Conservation (phyloP, 2,797 vertebrate genomes). For the Morus bassanus region DNA sequence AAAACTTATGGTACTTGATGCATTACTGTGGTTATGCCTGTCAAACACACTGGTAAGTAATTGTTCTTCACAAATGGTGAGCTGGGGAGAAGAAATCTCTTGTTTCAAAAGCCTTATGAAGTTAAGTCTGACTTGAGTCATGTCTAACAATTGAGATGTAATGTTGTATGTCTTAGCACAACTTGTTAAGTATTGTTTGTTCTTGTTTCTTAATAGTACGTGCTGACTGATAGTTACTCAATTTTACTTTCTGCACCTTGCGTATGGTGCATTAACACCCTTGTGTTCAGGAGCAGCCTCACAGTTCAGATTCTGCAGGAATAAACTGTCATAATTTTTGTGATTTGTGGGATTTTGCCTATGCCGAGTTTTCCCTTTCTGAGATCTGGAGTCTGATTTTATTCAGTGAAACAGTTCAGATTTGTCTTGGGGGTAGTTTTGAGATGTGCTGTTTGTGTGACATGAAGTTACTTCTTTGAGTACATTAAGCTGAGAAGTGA, state of each 20-base stretch:
- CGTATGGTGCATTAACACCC: not conserved
- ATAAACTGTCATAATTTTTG: not conserved
- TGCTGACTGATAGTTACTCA: not conserved
- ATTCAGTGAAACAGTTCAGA: not conserved
- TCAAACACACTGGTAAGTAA: not conserved
- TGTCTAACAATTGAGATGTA: not conserved
- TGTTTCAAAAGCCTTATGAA: not conserved
- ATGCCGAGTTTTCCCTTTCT: not conserved
- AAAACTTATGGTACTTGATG: not conserved
- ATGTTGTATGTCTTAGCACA: not conserved
- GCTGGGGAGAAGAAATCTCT: not conserved
- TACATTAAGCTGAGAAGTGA: not conserved
- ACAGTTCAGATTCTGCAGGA: not conserved
- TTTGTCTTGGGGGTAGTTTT: not conserved
- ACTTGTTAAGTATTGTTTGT: not conserved
- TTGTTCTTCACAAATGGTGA: not conserved
- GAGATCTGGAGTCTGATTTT: not conserved
- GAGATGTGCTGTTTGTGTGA: not conserved
- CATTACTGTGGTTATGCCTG: not conserved
- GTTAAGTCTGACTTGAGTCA: not conserved
- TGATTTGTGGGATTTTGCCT: not conserved
- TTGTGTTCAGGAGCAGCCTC: not conserved
- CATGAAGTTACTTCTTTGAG: not conserved
- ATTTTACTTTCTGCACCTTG: not conserved
- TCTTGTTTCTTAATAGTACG: not conserved